phyloP scores from a whole-genome alignment of 2,888 invertebrate genomes.

The Sisyra terminalis region DNA sequence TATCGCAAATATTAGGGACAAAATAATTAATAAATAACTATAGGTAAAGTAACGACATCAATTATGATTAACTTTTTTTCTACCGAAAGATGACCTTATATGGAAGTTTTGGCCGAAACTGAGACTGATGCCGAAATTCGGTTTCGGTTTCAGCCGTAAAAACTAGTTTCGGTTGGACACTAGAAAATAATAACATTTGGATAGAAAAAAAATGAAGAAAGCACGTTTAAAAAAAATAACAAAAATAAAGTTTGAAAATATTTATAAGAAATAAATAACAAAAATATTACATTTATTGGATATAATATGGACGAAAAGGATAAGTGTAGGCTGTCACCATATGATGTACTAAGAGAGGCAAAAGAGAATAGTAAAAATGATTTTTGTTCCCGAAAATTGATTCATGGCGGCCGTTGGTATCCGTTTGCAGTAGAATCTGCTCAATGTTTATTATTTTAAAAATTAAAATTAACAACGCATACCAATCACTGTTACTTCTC shows the following conservation, averaged over 20 bases:
- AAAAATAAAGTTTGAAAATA: neutral
- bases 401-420: slow-evolving; percentile 6
- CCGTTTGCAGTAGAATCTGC: neutral
- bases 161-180: too few species aligned
- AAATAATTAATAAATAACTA: too few species aligned
- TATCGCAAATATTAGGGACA: too few species aligned
- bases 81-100: too few species aligned
- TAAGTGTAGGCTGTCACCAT: slow-evolving; percentile 3
- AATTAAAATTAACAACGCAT: slow-evolving; percentile 22
- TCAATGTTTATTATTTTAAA: neutral
- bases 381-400: neutral
- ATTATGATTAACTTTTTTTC: too few species aligned
- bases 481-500: slow-evolving; percentile 65
- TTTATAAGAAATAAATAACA: neutral
- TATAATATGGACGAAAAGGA: slow-evolving; percentile 2
- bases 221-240: neutral
- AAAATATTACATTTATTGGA: neutral
- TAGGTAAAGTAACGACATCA: too few species aligned
- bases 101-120: too few species aligned
- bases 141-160: too few species aligned
- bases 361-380: slow-evolving; percentile 2
- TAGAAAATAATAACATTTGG: too few species aligned
- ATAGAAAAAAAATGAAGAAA: neutral
- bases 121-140: too few species aligned
- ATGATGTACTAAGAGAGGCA: slow-evolving; percentile 2